phyloP scores from a whole-genome alignment of 1,140 invertebrate species.

The Sinonovacula constricta region DNA sequence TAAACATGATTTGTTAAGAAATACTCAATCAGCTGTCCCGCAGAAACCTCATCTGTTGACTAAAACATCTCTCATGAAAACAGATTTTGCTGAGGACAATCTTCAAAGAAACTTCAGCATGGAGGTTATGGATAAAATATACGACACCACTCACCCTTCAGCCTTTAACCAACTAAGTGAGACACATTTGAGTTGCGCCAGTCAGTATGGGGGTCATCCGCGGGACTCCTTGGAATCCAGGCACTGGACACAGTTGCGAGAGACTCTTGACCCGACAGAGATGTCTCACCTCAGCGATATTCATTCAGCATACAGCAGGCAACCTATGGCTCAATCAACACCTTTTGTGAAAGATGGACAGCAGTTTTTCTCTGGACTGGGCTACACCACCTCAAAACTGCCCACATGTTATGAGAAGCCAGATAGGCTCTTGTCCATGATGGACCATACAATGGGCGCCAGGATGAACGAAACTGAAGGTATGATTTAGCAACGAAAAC shows the following conservation, averaged over 20 bases:
- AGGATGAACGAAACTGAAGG: no score
- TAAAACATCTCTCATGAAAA: conserved; percentile 37
- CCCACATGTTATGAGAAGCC: no score
- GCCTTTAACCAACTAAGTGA: no score
- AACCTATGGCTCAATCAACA: conserved; percentile 24
- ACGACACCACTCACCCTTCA: no score
- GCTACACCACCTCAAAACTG: no score
- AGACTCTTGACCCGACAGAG: neutral
- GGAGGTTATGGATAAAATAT: conserved; percentile 37
- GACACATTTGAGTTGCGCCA: no score
- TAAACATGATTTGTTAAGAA: conserved; percentile 41
- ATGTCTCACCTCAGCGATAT: neutral
- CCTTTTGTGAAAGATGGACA: neutral
- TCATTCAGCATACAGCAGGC: neutral
- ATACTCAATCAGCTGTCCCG: conserved; percentile 13
- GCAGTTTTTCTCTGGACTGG: no score
- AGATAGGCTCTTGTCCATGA: no score
- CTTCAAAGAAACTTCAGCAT: conserved; percentile 32
- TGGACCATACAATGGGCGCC: no score
- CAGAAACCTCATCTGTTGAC: conserved; percentile 37
- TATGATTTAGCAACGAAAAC: no score
- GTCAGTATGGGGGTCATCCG: neutral
- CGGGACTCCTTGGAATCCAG: neutral
- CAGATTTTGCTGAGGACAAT: conserved; percentile 50
- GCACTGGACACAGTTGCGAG: neutral